Base-by-base conservation (phyloP, 2,888 invertebrate species). In the Hyposoter dolosus region DNA sequence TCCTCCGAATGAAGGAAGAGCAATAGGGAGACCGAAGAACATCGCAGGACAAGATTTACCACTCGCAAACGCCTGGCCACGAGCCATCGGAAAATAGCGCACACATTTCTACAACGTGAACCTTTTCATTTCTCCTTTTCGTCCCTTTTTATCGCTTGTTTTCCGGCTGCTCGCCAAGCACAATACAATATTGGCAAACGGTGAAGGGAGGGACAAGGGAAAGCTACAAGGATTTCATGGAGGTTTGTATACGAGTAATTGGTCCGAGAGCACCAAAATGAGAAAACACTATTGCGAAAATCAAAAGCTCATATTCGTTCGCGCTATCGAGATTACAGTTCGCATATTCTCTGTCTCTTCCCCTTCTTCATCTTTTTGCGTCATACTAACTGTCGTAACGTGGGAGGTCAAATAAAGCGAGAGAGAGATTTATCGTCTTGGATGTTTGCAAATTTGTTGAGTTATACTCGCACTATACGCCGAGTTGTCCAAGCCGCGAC, bases 121-220 rank as follows among this genome's bases (percentile, higher is more conserved):
- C 66, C 66, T 40, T 47, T 32, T 43, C n/a, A 47, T 60, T 56
- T 66, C 28, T 19, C 50, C 68, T 72, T 77, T 84, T 82, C 50
- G 72, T 68, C 77, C 81, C 68, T 56, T 63, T 79, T 71, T 72
- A 72, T 50, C 47, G 43, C 68, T 74, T 32, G 19, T 28, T 78
- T 78, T 28, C 71, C 76, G 84, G 81, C 76, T 76, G 23, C n/a
- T n/a, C 71, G 84, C 84, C 84, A 81, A 84, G 56, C 56, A 47
- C 78, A 69, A 69, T 28, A 53, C 40, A 17, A 32, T 40, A 1
- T 7, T 5, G 47, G 28, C 0, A n/a, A 40, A 68, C 19, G 35
- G 12, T 15, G 17, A 10, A 23, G 63, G 47, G 19, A 6, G 28
- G 9, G 6, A 43, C 23, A 45, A 32, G 32, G 40, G 47, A 69